Evolutionary conservation across 2,888 invertebrate genomes (phyloP), one percentile per base, ranked within the genome.

Genomic region (Hydroisotoma schaefferi): DNA sequence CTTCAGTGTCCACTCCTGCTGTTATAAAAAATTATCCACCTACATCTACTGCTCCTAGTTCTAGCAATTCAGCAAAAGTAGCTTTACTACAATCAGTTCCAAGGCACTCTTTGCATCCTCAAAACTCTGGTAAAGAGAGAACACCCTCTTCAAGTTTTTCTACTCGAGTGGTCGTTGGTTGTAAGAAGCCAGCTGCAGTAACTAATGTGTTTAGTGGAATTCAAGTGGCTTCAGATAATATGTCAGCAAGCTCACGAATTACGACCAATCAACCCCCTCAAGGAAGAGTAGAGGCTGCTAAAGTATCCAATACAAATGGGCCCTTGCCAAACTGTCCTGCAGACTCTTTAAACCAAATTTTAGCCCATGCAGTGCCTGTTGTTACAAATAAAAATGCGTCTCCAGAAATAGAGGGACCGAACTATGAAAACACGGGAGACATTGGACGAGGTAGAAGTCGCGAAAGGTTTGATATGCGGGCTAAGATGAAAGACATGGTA

Each of bases 401-500:
- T 4, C 37, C 22, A 22, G 37, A 37, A 18, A 5, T 37, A 6
- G 78, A 79, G 68, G 80, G 80, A 63, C 81, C 80, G 38, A 80
- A 79, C 70, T 81, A 81, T 68, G 81, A 81, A 66, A 81, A 81
- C 69, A 81, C 81, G 43, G 37, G 15, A 5, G 77, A 78, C 57
- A 77, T 79, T 52, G 79, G 80, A 67, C 33, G 37, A 20, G 33
- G 33, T 12, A n/a, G 52, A n/a, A 18, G 6, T 6, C n/a, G 37
- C 12, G 52, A 52, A 15, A 66, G 67, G 33, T 23, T 62, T 26
- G 47, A 40, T 26, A 46, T 55, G 29, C 46, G 57, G 44, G 26
- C 57, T 2, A 27, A 55, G 26, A 37, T 57, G 20, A 27, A 26
- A 25, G 52, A 38, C 28, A 40, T 27, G 48, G 55, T 58, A 26